Conservation (phyloP, 2,113 vertebrate genomes). For the Oryzias javanicus region DNA sequence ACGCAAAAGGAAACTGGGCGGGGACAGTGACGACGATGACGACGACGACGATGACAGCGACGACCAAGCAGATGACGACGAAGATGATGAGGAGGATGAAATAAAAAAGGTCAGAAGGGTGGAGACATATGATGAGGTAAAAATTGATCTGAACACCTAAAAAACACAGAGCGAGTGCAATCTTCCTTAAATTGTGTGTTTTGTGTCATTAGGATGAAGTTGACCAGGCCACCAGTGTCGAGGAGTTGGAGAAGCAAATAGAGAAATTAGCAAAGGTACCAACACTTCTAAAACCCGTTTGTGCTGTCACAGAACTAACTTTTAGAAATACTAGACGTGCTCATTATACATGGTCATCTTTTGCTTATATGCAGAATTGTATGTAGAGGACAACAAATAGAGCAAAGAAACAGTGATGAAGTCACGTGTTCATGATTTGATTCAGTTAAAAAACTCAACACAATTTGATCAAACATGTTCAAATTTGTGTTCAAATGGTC, state of each 20-base stretch:
- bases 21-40: constrained; percentile 89
- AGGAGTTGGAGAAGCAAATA: constrained; percentile 98
- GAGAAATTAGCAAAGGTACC: constrained; percentile 95
- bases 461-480: too few species aligned
- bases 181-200: neutral
- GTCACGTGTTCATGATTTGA: too few species aligned
- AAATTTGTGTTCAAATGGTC: too few species aligned
- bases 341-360: too few species aligned
- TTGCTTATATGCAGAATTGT: too few species aligned
- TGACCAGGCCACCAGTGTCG: constrained; percentile 90
- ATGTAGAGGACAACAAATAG: too few species aligned
- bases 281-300: constrained; percentile 6
- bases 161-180: neutral
- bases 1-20: constrained; percentile 84
- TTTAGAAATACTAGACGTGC: too few species aligned
- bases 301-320: constrained; percentile 4
- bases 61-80: constrained; percentile 89
- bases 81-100: constrained; percentile 96
- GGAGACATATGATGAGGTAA: constrained; percentile 91
- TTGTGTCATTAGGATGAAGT: constrained; percentile 85
- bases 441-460: too few species aligned
- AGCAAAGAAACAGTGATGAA: too few species aligned
- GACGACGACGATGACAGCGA: constrained; percentile 91
- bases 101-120: constrained; percentile 91
- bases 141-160: neutral